These are phyloP conservation scores for Perca flavescens DNA, from an alignment of 2,113 vertebrate genomes.

Conservation along the genomic window DNA sequence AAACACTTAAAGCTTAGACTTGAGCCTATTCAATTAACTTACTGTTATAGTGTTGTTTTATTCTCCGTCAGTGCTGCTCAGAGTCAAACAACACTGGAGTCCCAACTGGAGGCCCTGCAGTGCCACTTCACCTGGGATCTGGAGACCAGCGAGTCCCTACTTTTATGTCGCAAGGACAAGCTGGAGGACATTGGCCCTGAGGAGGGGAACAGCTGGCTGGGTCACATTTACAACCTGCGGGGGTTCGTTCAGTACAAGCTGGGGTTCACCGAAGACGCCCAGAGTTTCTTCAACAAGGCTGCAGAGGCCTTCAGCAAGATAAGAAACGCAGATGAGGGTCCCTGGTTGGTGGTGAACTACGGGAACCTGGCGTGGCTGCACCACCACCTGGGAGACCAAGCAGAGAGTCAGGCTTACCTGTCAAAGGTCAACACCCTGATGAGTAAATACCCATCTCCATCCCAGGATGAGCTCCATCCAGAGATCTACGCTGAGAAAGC, in stretches of 20 bases:
- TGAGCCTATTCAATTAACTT: no score
- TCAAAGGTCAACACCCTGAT: neutral
- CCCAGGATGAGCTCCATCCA: no score
- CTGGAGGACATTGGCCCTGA: no score
- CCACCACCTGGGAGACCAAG: constrained; percentile 35
- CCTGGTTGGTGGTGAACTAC: constrained; percentile 70
- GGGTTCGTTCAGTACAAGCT: no score
- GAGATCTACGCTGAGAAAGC: no score
- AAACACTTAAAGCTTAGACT: no score
- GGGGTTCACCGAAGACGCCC: neutral
- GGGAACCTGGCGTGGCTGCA: constrained; percentile 72
- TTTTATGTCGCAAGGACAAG: no score
- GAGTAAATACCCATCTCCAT: no score
- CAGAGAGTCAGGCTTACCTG: constrained; percentile 44
- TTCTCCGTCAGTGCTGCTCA: neutral
- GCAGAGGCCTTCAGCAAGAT: neutral
- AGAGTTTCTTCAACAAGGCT: neutral
- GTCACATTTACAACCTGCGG: no score
- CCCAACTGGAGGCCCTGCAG: constrained; percentile 53
- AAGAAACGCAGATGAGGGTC: constrained; percentile 53
- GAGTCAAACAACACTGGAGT: neutral
- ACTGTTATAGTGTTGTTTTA: no score
- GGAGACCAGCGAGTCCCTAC: neutral
- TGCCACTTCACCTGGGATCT: constrained; percentile 20
- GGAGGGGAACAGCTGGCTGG: no score